Base-by-base conservation (phyloP, 1,140 invertebrate genomes). In the Melitaea cinxia region DNA sequence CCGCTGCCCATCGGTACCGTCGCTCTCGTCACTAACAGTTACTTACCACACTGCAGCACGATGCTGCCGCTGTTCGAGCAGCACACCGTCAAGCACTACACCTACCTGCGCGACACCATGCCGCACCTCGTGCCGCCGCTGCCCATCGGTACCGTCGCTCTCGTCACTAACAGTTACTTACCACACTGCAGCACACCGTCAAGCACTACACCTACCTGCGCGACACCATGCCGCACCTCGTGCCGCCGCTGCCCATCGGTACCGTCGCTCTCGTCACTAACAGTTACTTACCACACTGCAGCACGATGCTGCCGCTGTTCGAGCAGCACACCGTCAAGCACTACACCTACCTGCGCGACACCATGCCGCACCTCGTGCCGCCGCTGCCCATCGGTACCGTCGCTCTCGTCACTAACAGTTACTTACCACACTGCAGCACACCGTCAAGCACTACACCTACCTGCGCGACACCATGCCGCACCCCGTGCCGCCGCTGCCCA, bases 131-230 rank as follows among this genome's bases (percentile, higher is more conserved):
- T 99, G 19, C 98, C 98, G 0, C 92, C 94, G 62, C 91, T 98
- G 59, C 94, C 94, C 75, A 95, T 97, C 52, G 93, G 93, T 80
- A 79, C 74, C n/a, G 60, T 35, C 4, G 19, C 23, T 49, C 14
- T 33, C 35, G 1, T 23, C 1, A n/a, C 23, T 37, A 17, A 12
- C n/a, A n/a, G n/a, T n/a, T n/a, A n/a, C n/a, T n/a, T n/a, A n/a
- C n/a, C n/a, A n/a, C 94, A 96, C 80, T 96, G 61, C 95, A 97
- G 58, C 96, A 98, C 78, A 97, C 97, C 0, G 92, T 95, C 23
- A 94, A 96, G 49, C 98, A 99, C 91, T 99, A 99, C 91, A 94
- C 95, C 7, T 99, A 99, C 89, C 91, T 99, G n/a, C 92, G 97
- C 10, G 97, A 98, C 81, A 98, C 97, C 0, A 95, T 99, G 94